Evolutionary conservation across 2,888 invertebrate species (phyloP), one percentile per base, ranked within the genome.

Genomic region (Sinodicranocentrus sp.): DNA sequence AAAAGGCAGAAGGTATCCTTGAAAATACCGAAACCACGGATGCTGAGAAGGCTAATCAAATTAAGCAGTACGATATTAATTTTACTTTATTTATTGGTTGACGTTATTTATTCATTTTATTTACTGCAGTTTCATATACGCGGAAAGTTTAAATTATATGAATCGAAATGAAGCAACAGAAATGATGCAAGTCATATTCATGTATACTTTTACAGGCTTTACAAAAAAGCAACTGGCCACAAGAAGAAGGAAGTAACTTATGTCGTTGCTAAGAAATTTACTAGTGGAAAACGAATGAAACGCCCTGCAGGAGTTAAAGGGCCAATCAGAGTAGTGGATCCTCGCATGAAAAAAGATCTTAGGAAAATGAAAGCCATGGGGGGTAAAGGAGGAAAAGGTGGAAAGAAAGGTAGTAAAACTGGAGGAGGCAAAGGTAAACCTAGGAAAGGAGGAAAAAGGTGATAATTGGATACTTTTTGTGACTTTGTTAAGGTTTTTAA

Each of bases 241-340:
- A 96, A 96, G 86, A 97, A 97, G 91, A 95, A 95, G 90, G 96
- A 98, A 91, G 92, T 97, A 0, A 95, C 95, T 0, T 98, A 99
- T 90, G 96, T 98, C 0, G 98, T 99, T 0, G 95, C 98, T 39
- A 98, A 97, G 90, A 99, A 97, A 91, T 94, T 95, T 88, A 93
- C 93, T 86, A 93, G 95, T 0, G 94, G 94, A 0, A 96, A 96
- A 90, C 92, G 94, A 72, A 94, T 94, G 82, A 92, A 93, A 70
- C 92, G 97, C 87, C 98, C 98, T 6, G 91, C 94, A 0, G 98
- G 98, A 54, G 95, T 98, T 23, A 97, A 97, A 91, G 98, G 98
- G 72, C 95, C 93, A 39, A 98, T 95, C 91, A 97, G 95, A 91
- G 95, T 98, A n/a, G 99, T 99, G 3, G 99, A 99, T 93, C 94